Evolutionary conservation across 2,888 invertebrate species (phyloP), one percentile per base, ranked within the genome.

Genomic region (Dryocosmus kuriphilus): DNA sequence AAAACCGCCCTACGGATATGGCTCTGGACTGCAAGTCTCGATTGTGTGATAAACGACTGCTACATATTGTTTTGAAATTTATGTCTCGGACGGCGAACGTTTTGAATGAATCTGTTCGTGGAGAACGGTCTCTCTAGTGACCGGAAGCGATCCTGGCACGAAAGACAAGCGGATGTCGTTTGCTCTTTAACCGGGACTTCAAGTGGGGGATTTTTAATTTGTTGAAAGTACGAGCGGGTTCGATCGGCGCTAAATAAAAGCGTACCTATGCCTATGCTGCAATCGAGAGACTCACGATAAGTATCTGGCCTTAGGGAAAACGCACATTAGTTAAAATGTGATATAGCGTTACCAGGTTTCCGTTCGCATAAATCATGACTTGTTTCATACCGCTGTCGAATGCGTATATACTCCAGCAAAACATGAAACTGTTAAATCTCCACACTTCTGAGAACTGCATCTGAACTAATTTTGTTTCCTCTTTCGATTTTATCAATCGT

Each of bases 151-250:
- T n/a, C n/a, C 35, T 57, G 35, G 46, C 74, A 74, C 77, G 78
- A 77, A 61, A 73, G 73, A 77, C 74, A 77, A 74, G 77, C 79
- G 79, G 79, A 79, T 75, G 77, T 79, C 77, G 71, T 79, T 79
- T 79, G 74, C 75, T 79, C 76, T 74, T 73, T 76, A 57, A 75
- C 71, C 38, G 61, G 71, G 65, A 60, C 62, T n/a, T 27, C 3
- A 46, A 62, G 46, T 32, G 32, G 41, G 74, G 63, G 63, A 38
- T 76, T 79, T 76, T 79, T 74, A 73, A 79, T 79, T 79, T 77
- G 77, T 61, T 67, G 77, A 77, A 76, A 77, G 77, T 78, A 76
- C 46, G 75, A 74, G 46, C 71, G 76, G 65, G 73, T 65, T 71
- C 51, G 46, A 71, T 71, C 30, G 30, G 78, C 65, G 76, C 60